phyloP scores from a whole-genome alignment of 2,113 vertebrate genomes.

The Geococcyx californianus region DNA sequence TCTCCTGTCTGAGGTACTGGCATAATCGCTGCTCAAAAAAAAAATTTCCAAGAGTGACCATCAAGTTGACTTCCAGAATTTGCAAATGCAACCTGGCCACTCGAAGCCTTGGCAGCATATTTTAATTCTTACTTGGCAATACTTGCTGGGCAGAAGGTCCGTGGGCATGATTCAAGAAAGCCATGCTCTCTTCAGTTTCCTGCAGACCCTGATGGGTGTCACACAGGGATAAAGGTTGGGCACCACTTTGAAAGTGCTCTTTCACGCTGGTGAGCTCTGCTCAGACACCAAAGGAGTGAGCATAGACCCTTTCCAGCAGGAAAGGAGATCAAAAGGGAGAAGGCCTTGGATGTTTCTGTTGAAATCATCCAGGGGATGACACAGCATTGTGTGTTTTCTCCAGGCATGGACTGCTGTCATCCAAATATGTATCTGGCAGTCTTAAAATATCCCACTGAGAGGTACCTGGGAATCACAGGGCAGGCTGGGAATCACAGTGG shows the following conservation, averaged over 20 bases:
- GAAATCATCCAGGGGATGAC: not conserved
- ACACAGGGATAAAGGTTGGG: rapidly evolving
- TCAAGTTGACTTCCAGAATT: not conserved
- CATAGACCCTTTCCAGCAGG: not conserved
- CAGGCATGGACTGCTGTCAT: not conserved
- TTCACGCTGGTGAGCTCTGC: not conserved
- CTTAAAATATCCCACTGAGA: not conserved
- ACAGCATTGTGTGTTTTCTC: not conserved
- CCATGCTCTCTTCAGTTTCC: not conserved
- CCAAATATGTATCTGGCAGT: not conserved
- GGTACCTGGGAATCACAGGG: not conserved
- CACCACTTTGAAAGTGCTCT: not conserved
- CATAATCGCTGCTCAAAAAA: not conserved
- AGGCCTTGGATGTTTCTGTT: not conserved
- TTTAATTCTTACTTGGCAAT: not conserved
- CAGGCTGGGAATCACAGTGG: not conserved
- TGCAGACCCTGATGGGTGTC: not conserved
- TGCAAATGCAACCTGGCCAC: not conserved
- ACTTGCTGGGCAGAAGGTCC: not conserved
- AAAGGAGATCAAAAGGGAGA: not conserved
- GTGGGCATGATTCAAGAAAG: not conserved
- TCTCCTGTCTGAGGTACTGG: not conserved
- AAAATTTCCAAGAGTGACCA: not conserved
- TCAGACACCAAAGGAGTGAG: not conserved
- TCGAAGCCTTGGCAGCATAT: not conserved